Evolutionary conservation across 1,140 invertebrate genomes (phyloP).

Genomic region (Copidosoma floridanum): DNA sequence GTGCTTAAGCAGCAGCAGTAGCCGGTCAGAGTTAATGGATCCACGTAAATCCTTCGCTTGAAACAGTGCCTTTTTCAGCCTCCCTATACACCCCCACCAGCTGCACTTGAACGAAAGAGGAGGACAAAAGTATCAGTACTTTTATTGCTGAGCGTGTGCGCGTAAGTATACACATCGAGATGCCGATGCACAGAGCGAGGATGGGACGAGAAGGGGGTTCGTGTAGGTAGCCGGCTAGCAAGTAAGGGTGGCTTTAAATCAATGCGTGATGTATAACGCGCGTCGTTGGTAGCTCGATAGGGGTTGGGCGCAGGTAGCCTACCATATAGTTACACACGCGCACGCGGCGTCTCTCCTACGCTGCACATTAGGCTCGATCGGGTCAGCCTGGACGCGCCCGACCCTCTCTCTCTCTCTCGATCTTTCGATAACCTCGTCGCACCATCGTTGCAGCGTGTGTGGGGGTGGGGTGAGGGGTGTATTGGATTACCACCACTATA

Average conservation of each 20-base stretch:
- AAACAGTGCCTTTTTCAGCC: too few relatives aligned
- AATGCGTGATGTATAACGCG: conserved; percentile 39
- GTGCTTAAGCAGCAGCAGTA: too few relatives aligned
- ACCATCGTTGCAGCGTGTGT: conserved; percentile 31
- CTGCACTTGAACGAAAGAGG: too few relatives aligned
- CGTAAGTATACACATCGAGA: background rate
- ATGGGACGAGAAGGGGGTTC: background rate
- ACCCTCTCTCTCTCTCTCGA: background rate
- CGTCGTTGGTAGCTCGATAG: conserved; percentile 18
- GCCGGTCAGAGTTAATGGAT: background rate
- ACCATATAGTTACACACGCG: background rate
- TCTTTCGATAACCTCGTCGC: conserved; percentile 35
- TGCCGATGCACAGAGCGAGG: background rate
- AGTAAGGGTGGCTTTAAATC: conserved; percentile 45
- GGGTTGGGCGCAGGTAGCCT: background rate
- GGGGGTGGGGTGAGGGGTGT: conserved; percentile 33
- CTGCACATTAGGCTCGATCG: conserved; percentile 4
- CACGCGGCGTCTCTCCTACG: background rate
- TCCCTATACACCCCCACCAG: too few relatives aligned
- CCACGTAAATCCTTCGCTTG: conserved; percentile 15
- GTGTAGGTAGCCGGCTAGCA: too few relatives aligned
- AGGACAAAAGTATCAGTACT: too few relatives aligned
- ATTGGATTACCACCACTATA: too few relatives aligned
- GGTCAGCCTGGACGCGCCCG: background rate
- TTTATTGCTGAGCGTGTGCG: too few relatives aligned